Evolutionary conservation across 2,797 vertebrate species (phyloP).

Genomic region (Scarus forsteni): DNA sequence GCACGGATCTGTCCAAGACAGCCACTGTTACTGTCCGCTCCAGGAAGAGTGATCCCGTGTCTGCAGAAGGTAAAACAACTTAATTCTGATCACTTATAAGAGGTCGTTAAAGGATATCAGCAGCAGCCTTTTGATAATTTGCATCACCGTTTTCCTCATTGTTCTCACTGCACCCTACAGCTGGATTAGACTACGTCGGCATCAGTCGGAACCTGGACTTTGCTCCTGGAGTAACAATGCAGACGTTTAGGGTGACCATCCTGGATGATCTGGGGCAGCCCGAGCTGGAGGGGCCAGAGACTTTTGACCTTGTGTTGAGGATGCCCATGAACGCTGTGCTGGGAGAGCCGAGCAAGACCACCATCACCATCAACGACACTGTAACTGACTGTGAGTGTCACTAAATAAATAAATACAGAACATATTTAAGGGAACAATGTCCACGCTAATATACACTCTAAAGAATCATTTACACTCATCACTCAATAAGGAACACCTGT

Average conservation of each 20-base stretch:
- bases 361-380: constrained; percentile 87
- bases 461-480: too few relatives aligned
- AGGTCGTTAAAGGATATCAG: too few relatives aligned
- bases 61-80: constrained; percentile 86
- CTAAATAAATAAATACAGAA: not conserved
- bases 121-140: not conserved
- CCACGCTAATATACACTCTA: not conserved
- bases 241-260: constrained; percentile 88
- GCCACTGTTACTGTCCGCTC: constrained; percentile 87
- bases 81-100: too few relatives aligned
- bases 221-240: constrained; percentile 87
- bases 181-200: constrained; percentile 89
- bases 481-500: too few relatives aligned
- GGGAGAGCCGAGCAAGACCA: constrained; percentile 89
- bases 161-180: constrained; percentile 66
- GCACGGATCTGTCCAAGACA: constrained; percentile 88
- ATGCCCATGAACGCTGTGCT: constrained; percentile 89
- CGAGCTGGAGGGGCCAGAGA: constrained; percentile 87
- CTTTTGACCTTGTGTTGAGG: constrained; percentile 87
- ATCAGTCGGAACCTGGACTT: constrained; percentile 90
- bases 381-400: constrained; percentile 84
- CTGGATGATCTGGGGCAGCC: constrained; percentile 90
- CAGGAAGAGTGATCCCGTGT: constrained; percentile 86
- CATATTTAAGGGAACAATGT: not conserved
- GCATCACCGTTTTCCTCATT: not conserved